Base-by-base conservation (phyloP, 2,797 vertebrate species). In the Paedocypris micromegethes region DNA sequence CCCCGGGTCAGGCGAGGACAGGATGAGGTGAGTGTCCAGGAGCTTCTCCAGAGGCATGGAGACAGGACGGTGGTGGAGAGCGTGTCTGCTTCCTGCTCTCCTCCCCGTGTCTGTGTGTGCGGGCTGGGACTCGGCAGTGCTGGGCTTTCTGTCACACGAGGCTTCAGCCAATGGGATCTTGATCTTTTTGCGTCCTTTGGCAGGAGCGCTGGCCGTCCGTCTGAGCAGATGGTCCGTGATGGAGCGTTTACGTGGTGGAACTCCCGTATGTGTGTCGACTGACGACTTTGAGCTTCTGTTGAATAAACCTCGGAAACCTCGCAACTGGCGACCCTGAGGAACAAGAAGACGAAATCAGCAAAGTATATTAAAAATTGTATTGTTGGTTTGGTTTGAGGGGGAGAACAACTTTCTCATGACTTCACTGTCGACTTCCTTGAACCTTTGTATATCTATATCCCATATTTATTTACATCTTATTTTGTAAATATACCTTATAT, bases 131-230 rank as follows among this genome's bases (percentile, higher is more conserved):
- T 70, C 68, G 4, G 40, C 68, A 52, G 2, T 46, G 42, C 68
- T 70, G 6, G 7, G 60, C 37, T 64, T 64, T 58, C 68, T 57
- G 3, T 90, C 88, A 23, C 82, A 77, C 38, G 84, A 78, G 58
- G 81, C 86, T 76, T 97, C 95, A 3, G 91, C 88, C 9, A 92
- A 79, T 1, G 87, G 87, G 90, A 92, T 92, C 83, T 98, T 99
- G 71, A 90, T 94, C 81, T 98, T 98, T 82, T 96, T 99, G 57
- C 94, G 89, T 48, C 93, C 96, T 73, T 99, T 98, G 63, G 96
- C 93, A 0, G 96, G 97, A 2, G 95, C 97, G 0, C 97, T 99
- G 75, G 93, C 95, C 0, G 96, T 97, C 66, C 97, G 94, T 0
- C 96, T 90, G 65, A 99, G 90, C 66, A 98, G 86, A 54, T 93